Conservation (phyloP, 2,888 invertebrate genomes). For the Epicampocera succincta region DNA sequence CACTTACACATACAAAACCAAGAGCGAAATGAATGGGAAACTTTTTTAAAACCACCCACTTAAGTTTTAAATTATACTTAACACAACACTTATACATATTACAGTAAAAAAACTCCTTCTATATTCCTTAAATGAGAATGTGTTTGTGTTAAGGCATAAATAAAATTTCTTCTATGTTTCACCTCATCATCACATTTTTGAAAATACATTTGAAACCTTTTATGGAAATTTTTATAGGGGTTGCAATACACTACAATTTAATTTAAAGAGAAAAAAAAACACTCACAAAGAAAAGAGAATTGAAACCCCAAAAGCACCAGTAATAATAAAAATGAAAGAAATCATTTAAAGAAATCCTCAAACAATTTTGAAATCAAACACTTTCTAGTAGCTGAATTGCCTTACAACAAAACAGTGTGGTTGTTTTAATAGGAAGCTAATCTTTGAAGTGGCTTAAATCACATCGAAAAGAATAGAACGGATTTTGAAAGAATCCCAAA, state of each 20-base stretch:
- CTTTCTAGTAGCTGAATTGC: no score
- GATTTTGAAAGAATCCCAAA: no score
- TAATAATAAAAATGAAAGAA: no score
- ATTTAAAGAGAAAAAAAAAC: no score
- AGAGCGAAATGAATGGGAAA: not conserved
- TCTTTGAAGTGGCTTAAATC: no score
- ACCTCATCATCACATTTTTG: slow-evolving; percentile 22
- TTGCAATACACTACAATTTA: not conserved
- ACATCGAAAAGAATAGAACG: no score
- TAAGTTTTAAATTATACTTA: slow-evolving; percentile 49
- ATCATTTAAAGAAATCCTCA: no score
- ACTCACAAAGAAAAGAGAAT: no score
- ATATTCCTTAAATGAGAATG: not conserved
- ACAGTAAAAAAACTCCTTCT: not conserved
- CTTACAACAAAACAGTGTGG: no score
- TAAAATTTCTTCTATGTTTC: slow-evolving; percentile 54
- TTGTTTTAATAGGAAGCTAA: no score
- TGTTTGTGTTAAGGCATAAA: slow-evolving; percentile 25
- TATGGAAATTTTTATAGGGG: slow-evolving; percentile 29
- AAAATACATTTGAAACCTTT: slow-evolving; percentile 11
- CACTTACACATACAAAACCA: not conserved
- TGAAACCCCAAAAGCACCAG: no score
- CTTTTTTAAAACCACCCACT: slow-evolving; percentile 62
- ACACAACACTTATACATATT: slow-evolving; percentile 29
- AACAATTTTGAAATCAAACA: no score